Evolutionary conservation across 2,113 vertebrate species (phyloP).

Genomic region (Salvelinus namaycush): DNA sequence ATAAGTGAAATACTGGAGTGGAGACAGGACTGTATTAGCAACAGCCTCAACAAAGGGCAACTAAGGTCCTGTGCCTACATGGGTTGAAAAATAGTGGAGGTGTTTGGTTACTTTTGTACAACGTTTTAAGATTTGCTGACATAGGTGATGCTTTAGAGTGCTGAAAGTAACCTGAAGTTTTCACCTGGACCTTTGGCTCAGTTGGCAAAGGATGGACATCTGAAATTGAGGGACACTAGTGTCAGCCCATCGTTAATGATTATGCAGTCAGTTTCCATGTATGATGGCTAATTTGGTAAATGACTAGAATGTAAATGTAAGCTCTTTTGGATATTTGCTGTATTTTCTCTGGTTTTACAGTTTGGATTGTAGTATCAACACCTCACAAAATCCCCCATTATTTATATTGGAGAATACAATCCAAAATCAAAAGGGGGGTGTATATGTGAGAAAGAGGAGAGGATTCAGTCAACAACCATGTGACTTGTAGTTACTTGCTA

Average conservation of each 20-base stretch:
- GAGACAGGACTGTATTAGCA: constrained; percentile 14
- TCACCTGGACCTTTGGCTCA: not conserved
- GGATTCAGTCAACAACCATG: not conserved
- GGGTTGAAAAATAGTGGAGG: not conserved
- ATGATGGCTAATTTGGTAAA: not conserved
- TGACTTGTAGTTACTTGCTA: constrained; percentile 1
- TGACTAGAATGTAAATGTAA: not conserved
- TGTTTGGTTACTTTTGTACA: not conserved
- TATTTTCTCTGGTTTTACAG: not conserved
- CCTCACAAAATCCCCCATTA: not conserved
- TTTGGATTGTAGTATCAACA: not conserved
- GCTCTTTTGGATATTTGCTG: not conserved
- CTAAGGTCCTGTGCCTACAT: not conserved
- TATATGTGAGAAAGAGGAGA: no score
- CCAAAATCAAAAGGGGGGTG: no score
- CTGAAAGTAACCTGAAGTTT: not conserved
- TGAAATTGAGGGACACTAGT: not conserved
- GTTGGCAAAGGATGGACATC: not conserved
- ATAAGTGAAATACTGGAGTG: constrained; percentile 48
- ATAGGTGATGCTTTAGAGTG: not conserved
- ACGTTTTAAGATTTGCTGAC: not conserved
- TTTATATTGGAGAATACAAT: not conserved
- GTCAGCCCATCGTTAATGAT: no score
- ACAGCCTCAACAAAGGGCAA: not conserved
- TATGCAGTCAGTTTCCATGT: not conserved